Evolutionary conservation across 2,797 vertebrate genomes (phyloP), one percentile per base, ranked within the genome.

Genomic region (Chelon labrosus): DNA sequence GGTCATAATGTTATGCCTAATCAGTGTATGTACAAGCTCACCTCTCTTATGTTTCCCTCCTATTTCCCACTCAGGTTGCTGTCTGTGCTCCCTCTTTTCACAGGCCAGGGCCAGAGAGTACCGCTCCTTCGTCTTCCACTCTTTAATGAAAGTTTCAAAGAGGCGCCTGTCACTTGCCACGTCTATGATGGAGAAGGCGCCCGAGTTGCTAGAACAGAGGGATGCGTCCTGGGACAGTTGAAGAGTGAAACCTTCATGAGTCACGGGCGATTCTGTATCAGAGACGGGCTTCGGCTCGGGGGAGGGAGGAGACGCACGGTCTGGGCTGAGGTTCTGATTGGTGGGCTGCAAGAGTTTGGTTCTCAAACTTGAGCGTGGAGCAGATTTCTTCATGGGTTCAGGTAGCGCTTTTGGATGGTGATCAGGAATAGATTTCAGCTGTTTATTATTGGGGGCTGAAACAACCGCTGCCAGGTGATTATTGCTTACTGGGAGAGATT

Each of bases 101-200:
- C 96, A 98, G 58, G 97, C 97, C 78, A 98, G 83, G 19, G 96
- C 95, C 67, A 99, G 82, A 70, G 96, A 95, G 91, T 95, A 98
- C 38, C 91, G 93, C 65, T 88, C 92, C 87, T 97, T 96, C 38
- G 91, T 93, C 80, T 89, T 95, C 98, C 97, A 99, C 77, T 99
- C 98, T 17, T 91, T 86, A 50, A 98, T 37, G 71, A 99, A 99
- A 0, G 96, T 97, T 79, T 94, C 83, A 66, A 99, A 99, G 54
- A 99, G 97, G 46, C 65, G 75, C 74, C 86, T 92, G 89, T 99
- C 82, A 0, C 98, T 97, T 19, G 96, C 97, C 79, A 99, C 97
- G 17, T 99, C 98, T 50, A 99, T 96, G 80, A 99, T 96, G 51
- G 95, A 92, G 86, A 99, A 97, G 27, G 65, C 84, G 64, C 95